Evolutionary conservation across 2,113 vertebrate species (phyloP).

Genomic region (Nibea albiflora): DNA sequence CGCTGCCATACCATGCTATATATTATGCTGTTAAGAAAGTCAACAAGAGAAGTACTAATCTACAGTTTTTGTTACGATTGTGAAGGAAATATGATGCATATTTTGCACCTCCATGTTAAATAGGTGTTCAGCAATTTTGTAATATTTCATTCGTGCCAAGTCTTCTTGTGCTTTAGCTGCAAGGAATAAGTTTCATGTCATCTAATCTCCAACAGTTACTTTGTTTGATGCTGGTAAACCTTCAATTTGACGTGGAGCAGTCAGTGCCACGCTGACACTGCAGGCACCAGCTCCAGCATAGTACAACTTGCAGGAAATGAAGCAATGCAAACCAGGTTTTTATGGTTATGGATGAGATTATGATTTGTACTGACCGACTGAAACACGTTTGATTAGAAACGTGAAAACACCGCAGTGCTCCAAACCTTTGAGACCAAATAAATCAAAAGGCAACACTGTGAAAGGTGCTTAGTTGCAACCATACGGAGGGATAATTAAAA

Average conservation of each 20-base stretch:
- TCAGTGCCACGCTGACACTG: neutral
- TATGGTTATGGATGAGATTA: neutral
- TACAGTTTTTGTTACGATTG: too few species aligned
- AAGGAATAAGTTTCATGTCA: neutral
- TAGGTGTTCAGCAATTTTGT: too few species aligned
- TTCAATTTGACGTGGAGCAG: neutral
- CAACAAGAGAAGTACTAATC: too few species aligned
- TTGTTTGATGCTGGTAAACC: neutral
- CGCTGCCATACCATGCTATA: neutral
- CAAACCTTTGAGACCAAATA: neutral
- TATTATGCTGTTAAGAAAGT: too few species aligned
- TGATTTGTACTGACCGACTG: neutral
- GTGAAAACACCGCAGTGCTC: neutral
- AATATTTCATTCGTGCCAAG: neutral
- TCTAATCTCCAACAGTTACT: neutral
- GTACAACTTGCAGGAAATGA: too few species aligned
- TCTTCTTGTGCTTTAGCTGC: neutral
- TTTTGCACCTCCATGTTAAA: too few species aligned
- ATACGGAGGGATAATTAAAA: neutral
- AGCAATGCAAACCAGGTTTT: too few species aligned
- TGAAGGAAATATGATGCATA: too few species aligned
- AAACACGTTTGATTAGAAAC: neutral
- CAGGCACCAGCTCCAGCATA: neutral
- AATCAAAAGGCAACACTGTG: neutral
- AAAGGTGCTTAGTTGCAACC: neutral